These are phyloP conservation scores for Ophion ellenae DNA, from an alignment of 2,888 invertebrate species.

Conservation along the genomic window DNA sequence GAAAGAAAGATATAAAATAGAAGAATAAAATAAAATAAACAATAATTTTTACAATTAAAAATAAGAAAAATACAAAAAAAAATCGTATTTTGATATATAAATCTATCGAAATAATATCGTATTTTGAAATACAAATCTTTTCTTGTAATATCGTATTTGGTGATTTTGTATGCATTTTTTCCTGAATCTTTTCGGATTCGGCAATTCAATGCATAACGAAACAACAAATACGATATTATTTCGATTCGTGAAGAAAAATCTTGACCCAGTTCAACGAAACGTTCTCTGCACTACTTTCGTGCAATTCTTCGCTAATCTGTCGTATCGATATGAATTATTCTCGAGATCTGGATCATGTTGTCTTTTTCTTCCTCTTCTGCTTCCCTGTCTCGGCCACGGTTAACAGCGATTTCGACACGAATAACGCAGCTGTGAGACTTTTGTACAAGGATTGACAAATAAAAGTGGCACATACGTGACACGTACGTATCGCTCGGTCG, in stretches of 20 bases:
- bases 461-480: slow-evolving; percentile 1
- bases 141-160: too few species aligned
- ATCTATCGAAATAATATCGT: too few species aligned
- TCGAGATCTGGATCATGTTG: background rate
- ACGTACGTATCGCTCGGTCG: slow-evolving; percentile 41
- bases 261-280: slow-evolving; percentile 10
- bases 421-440: slow-evolving; percentile 19
- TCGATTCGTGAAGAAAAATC: background rate
- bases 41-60: too few species aligned
- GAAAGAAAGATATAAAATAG: too few species aligned
- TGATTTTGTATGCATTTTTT: too few species aligned
- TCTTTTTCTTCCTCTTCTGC: background rate
- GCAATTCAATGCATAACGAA: too few species aligned
- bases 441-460: background rate
- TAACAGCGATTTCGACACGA: slow-evolving; percentile 14
- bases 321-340: background rate
- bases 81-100: too few species aligned
- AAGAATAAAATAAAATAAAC: too few species aligned
- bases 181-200: too few species aligned
- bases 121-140: too few species aligned
- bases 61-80: too few species aligned
- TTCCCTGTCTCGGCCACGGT: background rate
- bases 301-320: background rate
- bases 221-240: too few species aligned
- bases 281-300: slow-evolving; percentile 21